Percentiles rank a stretch among this genome's conserved stretches.
These are phyloP conservation scores for Sinocyclocheilus rhinocerous DNA, from an alignment of 2,113 vertebrate genomes.

Conservation along the genomic window DNA sequence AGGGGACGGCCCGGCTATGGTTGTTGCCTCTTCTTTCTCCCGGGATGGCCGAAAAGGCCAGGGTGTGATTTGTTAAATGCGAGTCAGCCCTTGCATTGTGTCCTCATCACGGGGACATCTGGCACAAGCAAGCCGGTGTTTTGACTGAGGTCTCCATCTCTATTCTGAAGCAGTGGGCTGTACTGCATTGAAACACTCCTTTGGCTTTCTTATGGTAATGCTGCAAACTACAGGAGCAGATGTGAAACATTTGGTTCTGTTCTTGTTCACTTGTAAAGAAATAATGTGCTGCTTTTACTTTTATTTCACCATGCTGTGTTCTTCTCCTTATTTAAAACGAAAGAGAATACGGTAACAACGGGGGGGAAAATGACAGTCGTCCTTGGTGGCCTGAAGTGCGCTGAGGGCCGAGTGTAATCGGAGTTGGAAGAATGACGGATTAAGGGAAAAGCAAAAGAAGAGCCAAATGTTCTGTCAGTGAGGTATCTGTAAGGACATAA, in stretches of 20 bases:
- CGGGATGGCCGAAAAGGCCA: slow-evolving; percentile 57
- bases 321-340: slow-evolving; percentile 64
- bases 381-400: slow-evolving; percentile 79
- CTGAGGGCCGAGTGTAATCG: slow-evolving; percentile 3
- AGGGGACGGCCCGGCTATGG: slow-evolving; percentile 10
- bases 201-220: slow-evolving; percentile 93
- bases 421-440: slow-evolving; percentile 7
- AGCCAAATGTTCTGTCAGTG: slow-evolving; percentile 46
- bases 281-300: slow-evolving; percentile 80
- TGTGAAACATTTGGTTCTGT: slow-evolving; percentile 94
- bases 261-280: slow-evolving; percentile 94
- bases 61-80: slow-evolving; percentile 78
- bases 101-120: slow-evolving; percentile 82
- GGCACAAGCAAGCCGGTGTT: slow-evolving; percentile 72
- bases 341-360: slow-evolving; percentile 55
- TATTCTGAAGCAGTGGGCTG: slow-evolving; percentile 78
- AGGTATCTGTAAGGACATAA: slow-evolving; percentile 4
- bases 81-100: slow-evolving; percentile 72
- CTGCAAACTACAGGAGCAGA: slow-evolving; percentile 81
- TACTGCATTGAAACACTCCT: slow-evolving; percentile 78
- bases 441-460: neutral
- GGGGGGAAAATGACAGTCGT: slow-evolving; percentile 69
- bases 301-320: slow-evolving; percentile 69
- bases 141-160: slow-evolving; percentile 71
- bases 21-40: slow-evolving; percentile 48